Evolutionary conservation across 1,140 invertebrate species (phyloP), one percentile per base, ranked within the genome.

Genomic region (Trialeurodes vaporariorum): DNA sequence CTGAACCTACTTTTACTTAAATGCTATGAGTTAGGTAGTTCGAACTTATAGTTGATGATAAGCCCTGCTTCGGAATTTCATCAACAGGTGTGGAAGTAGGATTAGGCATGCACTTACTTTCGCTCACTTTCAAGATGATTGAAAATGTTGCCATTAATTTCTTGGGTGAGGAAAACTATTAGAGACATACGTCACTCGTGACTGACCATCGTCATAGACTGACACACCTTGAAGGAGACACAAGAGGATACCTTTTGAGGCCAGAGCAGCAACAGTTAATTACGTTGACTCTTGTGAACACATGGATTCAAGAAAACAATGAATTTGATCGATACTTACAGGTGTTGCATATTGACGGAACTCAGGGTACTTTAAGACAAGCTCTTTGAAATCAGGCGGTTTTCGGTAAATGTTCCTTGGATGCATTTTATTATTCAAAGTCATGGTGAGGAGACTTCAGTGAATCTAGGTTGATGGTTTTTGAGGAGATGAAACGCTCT

Each of bases 351-450:
- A 80, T 73, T 85, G 77, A n/a, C 85, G 79, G 76, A 95, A 94
- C 72, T 91, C 86, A 25, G 87, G 85, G 83, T 89, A 91, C 69
- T 87, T 80, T 1, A 85, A 75, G 2, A 90, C 89, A 61, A 96
- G 77, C 71, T 85, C 75, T 70, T 86, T 87, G 74, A 93, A 95
- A 78, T 93, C 82, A 1, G 91, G 90, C 25, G 86, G 83, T 23
- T 76, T 82, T 72, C 85, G 88, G 72, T 94, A 93, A 9, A 85
- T 85, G 79, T 95, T 96, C 72, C 88, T 81, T 1, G 87, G 85
- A 78, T 96, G 93, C 90, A 96, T 96, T n/a, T n/a, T n/a, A n/a
- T n/a, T n/a, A n/a, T n/a, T n/a, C n/a, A n/a, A n/a, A n/a, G n/a
- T n/a, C n/a, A n/a, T n/a, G n/a, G n/a, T n/a, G n/a, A n/a, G n/a